Evolutionary conservation across 2,888 invertebrate genomes (phyloP).

Genomic region (Drosophila subsilvestris): DNA sequence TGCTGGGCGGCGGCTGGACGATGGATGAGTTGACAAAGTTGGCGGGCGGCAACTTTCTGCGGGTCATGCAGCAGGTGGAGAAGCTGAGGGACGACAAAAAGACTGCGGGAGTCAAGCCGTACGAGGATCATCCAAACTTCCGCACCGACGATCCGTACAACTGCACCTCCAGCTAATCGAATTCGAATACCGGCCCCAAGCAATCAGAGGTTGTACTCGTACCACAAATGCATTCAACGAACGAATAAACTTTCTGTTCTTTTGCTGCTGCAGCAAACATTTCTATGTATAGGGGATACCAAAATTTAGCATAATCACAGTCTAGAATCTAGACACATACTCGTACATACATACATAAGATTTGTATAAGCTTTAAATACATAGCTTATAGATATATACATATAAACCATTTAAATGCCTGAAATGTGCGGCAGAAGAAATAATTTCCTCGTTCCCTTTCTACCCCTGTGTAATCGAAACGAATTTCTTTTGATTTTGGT

Average conservation of each 20-base stretch:
- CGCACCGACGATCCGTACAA: constrained; percentile 84
- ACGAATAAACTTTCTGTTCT: constrained; percentile 16
- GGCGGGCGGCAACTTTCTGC: constrained; percentile 90
- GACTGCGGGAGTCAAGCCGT: constrained; percentile 89
- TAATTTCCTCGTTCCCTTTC: constrained; percentile 21
- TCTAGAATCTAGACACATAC: too few relatives aligned
- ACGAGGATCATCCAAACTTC: constrained; percentile 87
- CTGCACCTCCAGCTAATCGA: constrained; percentile 84
- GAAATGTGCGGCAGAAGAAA: constrained; percentile 7
- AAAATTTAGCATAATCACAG: constrained; percentile 31
- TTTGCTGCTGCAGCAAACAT: constrained; percentile 44
- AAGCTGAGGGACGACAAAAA: constrained; percentile 89
- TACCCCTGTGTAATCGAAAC: constrained; percentile 14
- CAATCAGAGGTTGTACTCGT: constrained; percentile 61
- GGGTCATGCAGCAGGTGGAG: constrained; percentile 88
- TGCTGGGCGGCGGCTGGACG: constrained; percentile 91
- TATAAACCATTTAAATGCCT: constrained; percentile 24
- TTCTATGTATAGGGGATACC: constrained; percentile 14
- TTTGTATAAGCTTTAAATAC: constrained; percentile 69
- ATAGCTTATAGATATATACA: constrained; percentile 18
- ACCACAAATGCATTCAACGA: constrained; percentile 51
- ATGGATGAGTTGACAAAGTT: constrained; percentile 91
- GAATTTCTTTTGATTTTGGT: constrained; percentile 54
- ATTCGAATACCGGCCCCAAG: constrained; percentile 42
- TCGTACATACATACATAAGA: constrained; percentile 45